These are phyloP conservation scores for Lordiphosa andalusiaca DNA, from an alignment of 2,888 invertebrate genomes.

Conservation along the genomic window DNA sequence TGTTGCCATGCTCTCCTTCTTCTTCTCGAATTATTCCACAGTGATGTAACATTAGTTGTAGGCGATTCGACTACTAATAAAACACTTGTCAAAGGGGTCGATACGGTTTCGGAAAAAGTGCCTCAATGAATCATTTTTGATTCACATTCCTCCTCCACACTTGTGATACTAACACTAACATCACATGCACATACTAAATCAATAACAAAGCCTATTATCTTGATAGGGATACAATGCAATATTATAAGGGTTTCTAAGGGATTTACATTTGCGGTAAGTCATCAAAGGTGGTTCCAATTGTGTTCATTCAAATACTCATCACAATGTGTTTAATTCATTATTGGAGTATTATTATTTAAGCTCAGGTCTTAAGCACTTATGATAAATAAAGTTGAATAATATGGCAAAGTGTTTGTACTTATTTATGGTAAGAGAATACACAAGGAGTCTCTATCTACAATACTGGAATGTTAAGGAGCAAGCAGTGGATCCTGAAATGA, in stretches of 20 bases:
- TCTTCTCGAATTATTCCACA: slow-evolving; percentile 65
- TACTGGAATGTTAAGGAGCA: no score
- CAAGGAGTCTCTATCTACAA: no score
- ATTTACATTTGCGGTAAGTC: no score
- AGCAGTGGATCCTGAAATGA: no score
- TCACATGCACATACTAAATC: slow-evolving; percentile 55
- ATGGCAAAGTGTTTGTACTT: no score
- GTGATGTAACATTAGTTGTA: slow-evolving; percentile 71
- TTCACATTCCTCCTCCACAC: slow-evolving; percentile 21
- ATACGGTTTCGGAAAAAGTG: slow-evolving; percentile 76
- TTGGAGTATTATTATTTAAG: slow-evolving; percentile 31
- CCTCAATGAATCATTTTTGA: slow-evolving; percentile 42
- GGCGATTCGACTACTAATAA: slow-evolving; percentile 54
- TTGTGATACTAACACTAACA: slow-evolving; percentile 68
- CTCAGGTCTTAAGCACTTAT: slow-evolving; percentile 8
- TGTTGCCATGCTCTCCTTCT: slow-evolving; percentile 15
- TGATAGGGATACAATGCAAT: no score
- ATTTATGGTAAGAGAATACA: no score
- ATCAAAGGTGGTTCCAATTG: background rate
- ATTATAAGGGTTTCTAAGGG: no score
- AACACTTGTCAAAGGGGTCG: slow-evolving; percentile 55
- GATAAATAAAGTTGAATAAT: background rate
- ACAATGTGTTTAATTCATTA: slow-evolving; percentile 6
- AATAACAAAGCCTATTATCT: background rate
- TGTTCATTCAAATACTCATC: slow-evolving; percentile 1